These are phyloP conservation scores for Ichneumoninae sp. DNA, from an alignment of 2,888 invertebrate genomes.

Conservation along the genomic window DNA sequence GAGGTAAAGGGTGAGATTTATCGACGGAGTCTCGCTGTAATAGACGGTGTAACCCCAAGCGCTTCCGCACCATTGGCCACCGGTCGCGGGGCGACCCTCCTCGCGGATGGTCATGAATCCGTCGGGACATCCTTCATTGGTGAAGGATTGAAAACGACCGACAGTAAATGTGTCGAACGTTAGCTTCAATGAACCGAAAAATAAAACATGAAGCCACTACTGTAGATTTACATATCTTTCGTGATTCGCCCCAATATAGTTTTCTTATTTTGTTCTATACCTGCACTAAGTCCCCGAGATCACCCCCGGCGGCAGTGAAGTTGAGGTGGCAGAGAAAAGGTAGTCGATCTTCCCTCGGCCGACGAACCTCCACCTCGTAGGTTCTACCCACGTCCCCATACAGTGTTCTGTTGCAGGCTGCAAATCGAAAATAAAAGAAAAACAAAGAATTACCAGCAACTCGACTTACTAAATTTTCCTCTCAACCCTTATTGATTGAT, in stretches of 20 bases:
- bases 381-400: slow-evolving; percentile 93
- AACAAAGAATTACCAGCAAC: slow-evolving; percentile 77
- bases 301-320: slow-evolving; percentile 92
- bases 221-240: neutral
- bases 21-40: slow-evolving; percentile 92
- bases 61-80: slow-evolving; percentile 93
- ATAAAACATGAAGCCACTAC: neutral
- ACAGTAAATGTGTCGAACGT: slow-evolving; percentile 94
- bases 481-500: slow-evolving; percentile 16
- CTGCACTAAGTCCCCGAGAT: slow-evolving; percentile 93
- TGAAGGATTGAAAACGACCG: slow-evolving; percentile 92
- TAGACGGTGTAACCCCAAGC: slow-evolving; percentile 94
- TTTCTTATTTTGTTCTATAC: slow-evolving; percentile 81
- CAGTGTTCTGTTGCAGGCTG: slow-evolving; percentile 94
- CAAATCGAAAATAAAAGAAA: slow-evolving; percentile 14
- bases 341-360: slow-evolving; percentile 90
- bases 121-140: slow-evolving; percentile 91
- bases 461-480: neutral
- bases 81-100: slow-evolving; percentile 89
- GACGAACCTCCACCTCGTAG: slow-evolving; percentile 91
- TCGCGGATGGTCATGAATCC: slow-evolving; percentile 93
- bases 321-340: slow-evolving; percentile 93
- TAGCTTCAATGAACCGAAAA: slow-evolving; percentile 85
- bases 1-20: slow-evolving; percentile 90
- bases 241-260: neutral